Conservation (phyloP, 2,797 vertebrate species). For the Microhierax caerulescens region DNA sequence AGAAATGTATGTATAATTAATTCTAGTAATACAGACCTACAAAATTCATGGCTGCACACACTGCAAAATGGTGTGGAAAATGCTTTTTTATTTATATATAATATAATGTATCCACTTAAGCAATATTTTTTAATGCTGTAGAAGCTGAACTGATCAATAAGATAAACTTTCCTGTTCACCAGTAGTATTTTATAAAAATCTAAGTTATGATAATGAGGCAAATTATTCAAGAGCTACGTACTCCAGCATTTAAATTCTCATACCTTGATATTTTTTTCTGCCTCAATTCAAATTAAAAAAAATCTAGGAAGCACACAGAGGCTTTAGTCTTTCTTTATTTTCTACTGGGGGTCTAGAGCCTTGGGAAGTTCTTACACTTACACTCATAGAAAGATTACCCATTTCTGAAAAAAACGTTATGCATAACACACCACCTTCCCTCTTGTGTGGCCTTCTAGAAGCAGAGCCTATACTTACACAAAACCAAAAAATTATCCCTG, state of each 20-base stretch:
- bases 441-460: not conserved
- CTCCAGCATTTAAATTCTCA: not conserved
- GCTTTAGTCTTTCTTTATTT: not conserved
- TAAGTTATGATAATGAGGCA: not conserved
- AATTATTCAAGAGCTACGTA: not conserved
- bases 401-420: not conserved
- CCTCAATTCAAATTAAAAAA: not conserved
- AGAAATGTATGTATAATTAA: slow-evolving; percentile 89
- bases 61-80: slow-evolving; percentile 36
- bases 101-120: not conserved
- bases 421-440: too few relatives aligned
- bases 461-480: not conserved
- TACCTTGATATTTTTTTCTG: not conserved
- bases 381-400: not conserved
- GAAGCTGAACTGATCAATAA: too few relatives aligned
- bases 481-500: not conserved
- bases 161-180: slow-evolving; percentile 10
- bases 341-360: not conserved
- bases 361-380: not conserved
- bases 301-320: not conserved
- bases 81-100: too few relatives aligned
- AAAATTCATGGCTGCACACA: slow-evolving; percentile 40
- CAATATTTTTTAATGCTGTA: too few relatives aligned
- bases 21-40: slow-evolving; percentile 75
- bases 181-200: slow-evolving; percentile 71